Conservation (phyloP, 1,140 invertebrate species). For the Dendrolimus punctatus region DNA sequence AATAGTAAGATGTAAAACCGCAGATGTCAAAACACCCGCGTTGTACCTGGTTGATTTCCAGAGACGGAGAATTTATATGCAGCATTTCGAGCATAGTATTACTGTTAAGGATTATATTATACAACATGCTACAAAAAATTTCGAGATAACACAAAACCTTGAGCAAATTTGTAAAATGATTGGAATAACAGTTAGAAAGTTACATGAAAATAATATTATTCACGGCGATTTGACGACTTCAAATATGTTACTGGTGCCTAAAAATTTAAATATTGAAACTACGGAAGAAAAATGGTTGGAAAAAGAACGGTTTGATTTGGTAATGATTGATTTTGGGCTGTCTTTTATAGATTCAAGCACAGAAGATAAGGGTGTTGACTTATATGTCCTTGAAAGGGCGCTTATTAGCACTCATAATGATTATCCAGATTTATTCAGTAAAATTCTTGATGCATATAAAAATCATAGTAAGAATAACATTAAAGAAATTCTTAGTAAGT, state of each 20-base stretch:
- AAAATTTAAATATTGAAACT: constrained; percentile 25
- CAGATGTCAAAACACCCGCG: constrained; percentile 86
- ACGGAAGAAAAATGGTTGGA: constrained; percentile 36
- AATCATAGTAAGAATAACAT: constrained; percentile 73
- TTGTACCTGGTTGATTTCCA: constrained; percentile 87
- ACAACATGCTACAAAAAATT: constrained; percentile 39
- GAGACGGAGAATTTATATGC: constrained; percentile 88
- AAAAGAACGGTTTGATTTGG: constrained; percentile 68
- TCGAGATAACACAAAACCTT: constrained; percentile 19
- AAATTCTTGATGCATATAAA: constrained; percentile 83
- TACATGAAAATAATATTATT: constrained; percentile 94
- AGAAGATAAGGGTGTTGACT: constrained; percentile 97
- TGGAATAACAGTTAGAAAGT: constrained; percentile 81
- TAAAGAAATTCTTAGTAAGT: constrained; percentile 85
- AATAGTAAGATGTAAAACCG: constrained; percentile 83
- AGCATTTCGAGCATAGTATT: constrained; percentile 82
- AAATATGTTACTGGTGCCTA: constrained; percentile 84
- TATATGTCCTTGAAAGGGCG: constrained; percentile 97
- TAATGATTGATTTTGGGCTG: constrained; percentile 95
- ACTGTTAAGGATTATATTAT: constrained; percentile 88
- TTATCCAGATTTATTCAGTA: constrained; percentile 81
- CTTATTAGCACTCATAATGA: constrained; percentile 92
- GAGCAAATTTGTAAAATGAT: constrained; percentile 76
- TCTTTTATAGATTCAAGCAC: constrained; percentile 82
- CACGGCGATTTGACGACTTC: constrained; percentile 99